Conservation (phyloP, 2,113 vertebrate species). For the Sprattus sprattus region DNA sequence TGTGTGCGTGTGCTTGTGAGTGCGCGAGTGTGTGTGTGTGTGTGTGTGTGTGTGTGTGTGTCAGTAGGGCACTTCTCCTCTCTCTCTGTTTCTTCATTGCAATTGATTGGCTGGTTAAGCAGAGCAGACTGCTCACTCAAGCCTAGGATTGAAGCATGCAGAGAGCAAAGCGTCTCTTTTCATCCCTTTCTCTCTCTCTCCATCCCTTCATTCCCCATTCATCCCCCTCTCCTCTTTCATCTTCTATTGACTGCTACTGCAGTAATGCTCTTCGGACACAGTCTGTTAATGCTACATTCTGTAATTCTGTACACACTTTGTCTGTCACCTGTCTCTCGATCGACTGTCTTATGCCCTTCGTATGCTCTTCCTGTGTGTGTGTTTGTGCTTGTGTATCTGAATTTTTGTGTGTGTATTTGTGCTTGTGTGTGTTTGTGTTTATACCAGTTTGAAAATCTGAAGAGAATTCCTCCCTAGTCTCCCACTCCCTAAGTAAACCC, state of each 20-base stretch:
- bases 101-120: slow-evolving; percentile 45
- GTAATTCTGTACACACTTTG: neutral
- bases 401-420: neutral
- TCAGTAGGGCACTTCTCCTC: slow-evolving; percentile 1
- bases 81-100: neutral
- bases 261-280: too few relatives aligned
- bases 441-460: too few relatives aligned
- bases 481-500: too few relatives aligned
- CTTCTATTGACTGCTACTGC: too few relatives aligned
- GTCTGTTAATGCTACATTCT: too few relatives aligned
- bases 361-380: neutral
- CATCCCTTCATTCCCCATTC: neutral
- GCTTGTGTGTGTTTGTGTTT: neutral
- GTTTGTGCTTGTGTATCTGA: neutral
- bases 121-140: slow-evolving; percentile 40
- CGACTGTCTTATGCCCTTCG: neutral
- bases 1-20: neutral
- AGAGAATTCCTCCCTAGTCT: too few relatives aligned
- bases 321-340: neutral
- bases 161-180: slow-evolving; percentile 32
- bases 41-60: slow-evolving; percentile 16
- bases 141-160: slow-evolving; percentile 38
- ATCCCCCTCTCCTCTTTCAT: neutral
- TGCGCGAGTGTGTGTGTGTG: neutral
- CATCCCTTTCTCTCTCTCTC: neutral